Evolutionary conservation across 2,888 invertebrate species (phyloP).

Genomic region (Pammene aurita): DNA sequence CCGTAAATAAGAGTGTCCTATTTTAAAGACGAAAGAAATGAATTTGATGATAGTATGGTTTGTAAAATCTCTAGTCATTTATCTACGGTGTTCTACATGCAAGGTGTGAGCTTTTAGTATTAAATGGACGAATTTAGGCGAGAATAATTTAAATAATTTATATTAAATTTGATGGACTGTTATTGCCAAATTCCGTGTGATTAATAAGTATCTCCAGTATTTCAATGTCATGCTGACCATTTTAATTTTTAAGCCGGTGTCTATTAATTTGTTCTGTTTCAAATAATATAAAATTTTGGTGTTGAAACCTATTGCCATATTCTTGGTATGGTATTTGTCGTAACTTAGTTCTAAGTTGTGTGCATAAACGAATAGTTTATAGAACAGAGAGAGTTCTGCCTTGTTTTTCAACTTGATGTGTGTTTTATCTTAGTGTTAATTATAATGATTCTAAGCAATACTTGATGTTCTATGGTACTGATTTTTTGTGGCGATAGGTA

Average conservation of each 20-base stretch:
- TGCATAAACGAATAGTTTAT: conserved; percentile 42
- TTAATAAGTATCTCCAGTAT: conserved; percentile 19
- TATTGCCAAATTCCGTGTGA: conserved; percentile 34
- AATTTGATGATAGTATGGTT: conserved; percentile 4
- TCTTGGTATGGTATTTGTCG: conserved; percentile 27
- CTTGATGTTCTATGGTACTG: conserved; percentile 47
- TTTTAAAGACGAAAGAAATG: conserved; percentile 38
- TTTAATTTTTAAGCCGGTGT: background rate
- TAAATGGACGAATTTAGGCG: conserved; percentile 65
- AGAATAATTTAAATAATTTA: conserved; percentile 43
- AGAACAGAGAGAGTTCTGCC: conserved; percentile 58
- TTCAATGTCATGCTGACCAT: conserved; percentile 2
- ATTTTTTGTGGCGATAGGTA: background rate
- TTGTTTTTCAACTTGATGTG: conserved; percentile 54
- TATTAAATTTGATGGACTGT: conserved; percentile 43
- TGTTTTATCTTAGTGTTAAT: conserved; percentile 50
- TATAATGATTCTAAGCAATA: conserved; percentile 74
- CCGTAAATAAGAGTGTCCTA: conserved; percentile 55
- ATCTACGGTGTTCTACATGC: conserved; percentile 62
- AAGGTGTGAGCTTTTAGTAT: conserved; percentile 76
- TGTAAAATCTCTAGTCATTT: conserved; percentile 59
- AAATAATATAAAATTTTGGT: background rate
- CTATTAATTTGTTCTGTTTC: conserved; percentile 1
- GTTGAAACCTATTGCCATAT: conserved; percentile 19
- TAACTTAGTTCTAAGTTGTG: conserved; percentile 44